phyloP scores from a whole-genome alignment of 2,113 vertebrate genomes.

The Perca flavescens region DNA sequence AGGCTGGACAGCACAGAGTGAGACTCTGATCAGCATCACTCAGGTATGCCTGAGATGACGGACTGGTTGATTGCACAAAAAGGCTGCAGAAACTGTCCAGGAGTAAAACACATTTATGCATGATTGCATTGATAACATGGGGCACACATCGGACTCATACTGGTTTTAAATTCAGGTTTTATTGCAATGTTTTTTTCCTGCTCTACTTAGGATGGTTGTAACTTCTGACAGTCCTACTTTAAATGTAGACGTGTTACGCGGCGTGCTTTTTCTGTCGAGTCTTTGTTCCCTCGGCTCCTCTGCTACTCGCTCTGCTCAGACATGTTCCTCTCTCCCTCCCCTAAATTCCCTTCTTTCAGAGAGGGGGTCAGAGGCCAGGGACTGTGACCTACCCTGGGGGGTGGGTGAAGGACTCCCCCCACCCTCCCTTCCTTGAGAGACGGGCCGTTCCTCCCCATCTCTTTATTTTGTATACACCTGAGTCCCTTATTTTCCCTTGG shows the following conservation, averaged over 20 bases:
- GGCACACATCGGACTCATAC: not conserved
- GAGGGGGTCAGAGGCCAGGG: slow-evolving; percentile 78
- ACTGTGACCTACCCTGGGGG: slow-evolving; percentile 82
- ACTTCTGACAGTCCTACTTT: not conserved
- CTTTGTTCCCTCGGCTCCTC: slow-evolving; percentile 59
- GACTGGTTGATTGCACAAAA: not conserved
- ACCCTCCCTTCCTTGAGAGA: slow-evolving; percentile 51
- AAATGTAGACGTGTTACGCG: slow-evolving; percentile 41
- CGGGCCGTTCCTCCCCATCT: slow-evolving; percentile 56
- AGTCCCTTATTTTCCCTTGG: slow-evolving; percentile 68
- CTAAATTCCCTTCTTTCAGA: slow-evolving; percentile 84
- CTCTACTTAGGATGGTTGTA: not conserved
- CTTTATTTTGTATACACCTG: slow-evolving; percentile 88
- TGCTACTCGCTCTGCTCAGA: slow-evolving; percentile 72
- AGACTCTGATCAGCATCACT: slow-evolving; percentile 52
- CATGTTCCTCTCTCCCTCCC: slow-evolving; percentile 75
- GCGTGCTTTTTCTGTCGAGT: slow-evolving; percentile 47
- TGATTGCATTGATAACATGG: not conserved
- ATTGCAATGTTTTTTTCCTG: not conserved
- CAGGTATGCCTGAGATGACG: slow-evolving; percentile 25
- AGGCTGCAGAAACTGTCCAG: not conserved
- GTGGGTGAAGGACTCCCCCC: slow-evolving; percentile 58
- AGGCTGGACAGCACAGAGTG: slow-evolving; percentile 25
- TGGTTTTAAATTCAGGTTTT: not conserved
- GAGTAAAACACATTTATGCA: not conserved